Base-by-base conservation (phyloP, 2,797 vertebrate genomes). In the Miopithecus talapoin region DNA sequence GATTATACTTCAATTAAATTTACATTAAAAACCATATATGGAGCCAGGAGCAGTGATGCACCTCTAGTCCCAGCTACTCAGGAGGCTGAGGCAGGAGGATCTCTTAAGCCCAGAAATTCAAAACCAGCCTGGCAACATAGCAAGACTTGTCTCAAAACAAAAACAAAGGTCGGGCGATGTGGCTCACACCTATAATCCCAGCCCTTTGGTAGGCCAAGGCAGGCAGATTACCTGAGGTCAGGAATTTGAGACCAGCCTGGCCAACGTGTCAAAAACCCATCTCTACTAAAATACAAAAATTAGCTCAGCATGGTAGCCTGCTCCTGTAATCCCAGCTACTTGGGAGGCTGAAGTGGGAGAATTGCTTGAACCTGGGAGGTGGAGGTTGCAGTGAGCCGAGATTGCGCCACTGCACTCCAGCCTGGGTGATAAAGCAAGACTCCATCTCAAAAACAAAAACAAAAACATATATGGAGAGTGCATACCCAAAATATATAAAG, bases 1-100 rank as follows among this genome's bases (percentile, higher is more conserved):
- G 26, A 10, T 75, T 94, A 57, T 90, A 57, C 39, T 30, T 79
- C 21, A 81, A 43, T 80, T 76, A 92, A 89, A 95, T 70, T 81
- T 88, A 74, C 7, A 46, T 91, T 93, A 57, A 72, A 92, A 88
- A 76, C 75, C 50, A 74, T 39, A 76, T 13, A 22, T 22, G 22
- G 61, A 84, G 81, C n/a, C 68, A 70, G 17, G n/a, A 70, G 19
- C 19, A 36, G 68, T 22, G n/a, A 22, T 70, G 21, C n/a, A 11
- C n/a, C n/a, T 70, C 19, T 36, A 36, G 68, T 22, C 68, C 68
- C 68, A 70, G n/a, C 68, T 70, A 64, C 61, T 8, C 61, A 21
- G 68, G n/a, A 36, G 19, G 19, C n/a, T 36, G 21, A 70, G 4
- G 8, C 68, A 70, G 68, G 68, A 22, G 68, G n/a, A 22, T 22